Evolutionary conservation across 2,888 invertebrate genomes (phyloP).

Genomic region (Phyllotreta cruciferae): DNA sequence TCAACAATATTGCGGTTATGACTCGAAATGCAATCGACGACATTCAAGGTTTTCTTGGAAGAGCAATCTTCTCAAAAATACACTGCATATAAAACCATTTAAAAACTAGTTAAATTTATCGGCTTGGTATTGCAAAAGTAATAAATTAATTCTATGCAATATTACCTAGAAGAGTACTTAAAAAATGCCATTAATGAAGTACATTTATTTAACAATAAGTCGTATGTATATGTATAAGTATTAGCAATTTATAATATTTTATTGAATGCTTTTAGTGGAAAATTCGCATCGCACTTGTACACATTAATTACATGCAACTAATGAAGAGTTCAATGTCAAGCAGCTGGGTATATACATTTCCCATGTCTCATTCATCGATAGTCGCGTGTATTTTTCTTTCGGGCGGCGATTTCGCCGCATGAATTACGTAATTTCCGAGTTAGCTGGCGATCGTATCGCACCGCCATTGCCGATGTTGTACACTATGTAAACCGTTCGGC

Average conservation of each 20-base stretch:
- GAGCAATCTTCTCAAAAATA: too few relatives aligned
- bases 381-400: slow-evolving; percentile 30
- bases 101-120: too few relatives aligned
- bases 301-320: slow-evolving; percentile 10
- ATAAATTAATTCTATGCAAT: too few relatives aligned
- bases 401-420: slow-evolving; percentile 24
- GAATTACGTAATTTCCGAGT: slow-evolving; percentile 36
- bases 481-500: slow-evolving; percentile 26
- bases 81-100: too few relatives aligned
- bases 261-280: not conserved
- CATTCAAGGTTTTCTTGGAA: too few relatives aligned
- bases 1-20: too few relatives aligned
- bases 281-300: slow-evolving; percentile 6
- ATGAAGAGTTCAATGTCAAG: slow-evolving; percentile 34
- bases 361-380: slow-evolving; percentile 31
- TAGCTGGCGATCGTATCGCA: slow-evolving; percentile 30
- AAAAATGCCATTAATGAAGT: too few relatives aligned
- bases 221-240: not conserved
- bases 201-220: too few relatives aligned
- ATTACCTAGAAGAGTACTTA: too few relatives aligned
- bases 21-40: too few relatives aligned
- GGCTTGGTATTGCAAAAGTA: too few relatives aligned
- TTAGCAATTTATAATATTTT: not conserved
- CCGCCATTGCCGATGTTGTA: slow-evolving; percentile 23
- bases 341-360: slow-evolving; percentile 28